Conservation (phyloP, 2,797 vertebrate species). For the Crenichthys baileyi region DNA sequence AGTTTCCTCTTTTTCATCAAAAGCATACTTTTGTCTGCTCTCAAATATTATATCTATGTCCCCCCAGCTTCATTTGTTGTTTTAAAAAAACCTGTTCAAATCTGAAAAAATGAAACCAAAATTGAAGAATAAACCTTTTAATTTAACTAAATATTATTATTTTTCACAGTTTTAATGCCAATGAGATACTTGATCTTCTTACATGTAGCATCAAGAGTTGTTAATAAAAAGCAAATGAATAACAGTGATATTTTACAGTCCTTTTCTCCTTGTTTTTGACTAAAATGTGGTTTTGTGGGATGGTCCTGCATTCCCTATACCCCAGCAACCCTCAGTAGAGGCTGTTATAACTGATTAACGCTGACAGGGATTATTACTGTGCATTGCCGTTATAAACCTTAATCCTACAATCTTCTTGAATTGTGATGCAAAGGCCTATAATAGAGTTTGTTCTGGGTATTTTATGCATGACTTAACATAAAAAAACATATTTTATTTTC, state of each 20-base stretch:
- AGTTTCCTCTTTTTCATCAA: neutral
- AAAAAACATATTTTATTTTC: neutral
- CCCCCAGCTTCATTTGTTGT: neutral
- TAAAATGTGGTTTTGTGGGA: neutral
- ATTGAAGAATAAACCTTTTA: neutral
- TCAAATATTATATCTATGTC: neutral
- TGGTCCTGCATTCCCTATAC: neutral
- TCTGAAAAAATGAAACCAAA: neutral
- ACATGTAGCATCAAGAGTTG: too few relatives aligned
- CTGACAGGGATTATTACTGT: constrained; percentile 17
- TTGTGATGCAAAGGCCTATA: constrained; percentile 1
- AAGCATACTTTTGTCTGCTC: neutral
- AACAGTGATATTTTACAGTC: neutral
- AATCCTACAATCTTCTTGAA: constrained; percentile 16
- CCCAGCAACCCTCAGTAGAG: neutral
- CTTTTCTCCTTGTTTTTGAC: neutral
- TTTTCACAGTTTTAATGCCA: neutral
- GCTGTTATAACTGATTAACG: constrained; percentile 4
- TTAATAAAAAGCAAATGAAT: neutral
- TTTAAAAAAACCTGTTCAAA: neutral
- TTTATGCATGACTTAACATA: too few relatives aligned
- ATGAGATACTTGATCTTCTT: neutral
- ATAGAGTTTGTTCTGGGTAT: neutral
- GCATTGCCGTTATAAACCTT: constrained; percentile 10
- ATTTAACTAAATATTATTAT: neutral